A percentile compares a stretch with the other conserved stretches of the same genome.
These are phyloP conservation scores for Telmatochromis sp. DNA, from an alignment of 2,113 vertebrate species.

Conservation along the genomic window DNA sequence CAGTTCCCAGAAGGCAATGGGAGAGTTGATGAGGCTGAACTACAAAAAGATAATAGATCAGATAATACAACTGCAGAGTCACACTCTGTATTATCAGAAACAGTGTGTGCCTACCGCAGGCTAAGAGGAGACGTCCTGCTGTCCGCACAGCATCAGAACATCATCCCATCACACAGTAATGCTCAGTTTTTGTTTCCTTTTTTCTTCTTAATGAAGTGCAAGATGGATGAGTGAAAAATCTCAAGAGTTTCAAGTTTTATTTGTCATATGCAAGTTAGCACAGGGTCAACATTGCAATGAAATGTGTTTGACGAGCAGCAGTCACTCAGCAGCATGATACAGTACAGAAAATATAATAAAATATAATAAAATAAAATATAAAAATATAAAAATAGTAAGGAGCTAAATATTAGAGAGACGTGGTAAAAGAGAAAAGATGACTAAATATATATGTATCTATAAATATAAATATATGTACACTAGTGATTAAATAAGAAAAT, in stretches of 20 bases:
- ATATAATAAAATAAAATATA: too few species aligned
- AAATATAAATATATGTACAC: too few species aligned
- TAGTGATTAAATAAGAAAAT: too few species aligned
- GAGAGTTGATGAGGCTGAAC: constrained; percentile 31
- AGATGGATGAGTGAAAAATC: constrained; percentile 8
- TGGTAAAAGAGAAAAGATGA: too few species aligned
- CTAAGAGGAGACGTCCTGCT: neutral
- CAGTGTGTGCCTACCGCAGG: neutral
- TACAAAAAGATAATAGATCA: constrained; percentile 7
- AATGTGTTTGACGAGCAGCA: too few species aligned
- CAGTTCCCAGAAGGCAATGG: constrained; percentile 14
- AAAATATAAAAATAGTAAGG: too few species aligned
- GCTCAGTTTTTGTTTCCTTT: neutral
- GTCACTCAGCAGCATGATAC: too few species aligned
- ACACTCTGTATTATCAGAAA: neutral
- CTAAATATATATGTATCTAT: too few species aligned
- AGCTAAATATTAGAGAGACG: too few species aligned
- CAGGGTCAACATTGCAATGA: too few species aligned
- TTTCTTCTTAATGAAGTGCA: neutral
- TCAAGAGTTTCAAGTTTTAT: neutral
- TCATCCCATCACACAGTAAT: neutral
- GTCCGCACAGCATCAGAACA: neutral
- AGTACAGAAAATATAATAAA: too few species aligned
- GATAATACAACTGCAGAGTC: neutral
- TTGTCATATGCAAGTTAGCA: too few species aligned